Evolutionary conservation across 2,888 invertebrate genomes (phyloP).

Genomic region (Drosophila borealis): DNA sequence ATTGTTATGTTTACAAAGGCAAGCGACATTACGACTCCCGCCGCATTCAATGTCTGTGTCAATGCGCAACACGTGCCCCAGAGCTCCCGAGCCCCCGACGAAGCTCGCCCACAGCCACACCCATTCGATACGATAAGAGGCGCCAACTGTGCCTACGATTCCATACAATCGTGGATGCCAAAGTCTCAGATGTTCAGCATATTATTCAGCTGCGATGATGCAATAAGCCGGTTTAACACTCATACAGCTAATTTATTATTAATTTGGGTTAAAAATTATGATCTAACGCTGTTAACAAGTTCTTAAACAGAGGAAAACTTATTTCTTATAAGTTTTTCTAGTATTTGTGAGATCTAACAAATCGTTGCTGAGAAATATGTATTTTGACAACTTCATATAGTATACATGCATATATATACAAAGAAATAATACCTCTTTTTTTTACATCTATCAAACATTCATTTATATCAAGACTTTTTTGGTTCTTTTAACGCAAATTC

Average conservation of each 20-base stretch:
- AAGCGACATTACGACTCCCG: slow-evolving; percentile 14
- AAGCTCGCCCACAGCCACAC: slow-evolving; percentile 11
- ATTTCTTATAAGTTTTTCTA: not conserved
- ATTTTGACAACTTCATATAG: too few relatives aligned
- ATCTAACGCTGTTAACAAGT: slow-evolving; percentile 14
- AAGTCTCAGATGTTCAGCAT: not conserved
- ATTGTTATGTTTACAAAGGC: slow-evolving; percentile 35
- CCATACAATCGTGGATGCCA: not conserved
- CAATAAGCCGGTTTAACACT: slow-evolving; percentile 32
- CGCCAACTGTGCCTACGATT: slow-evolving; percentile 5
- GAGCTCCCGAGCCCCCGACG: not conserved
- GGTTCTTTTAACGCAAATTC: too few relatives aligned
- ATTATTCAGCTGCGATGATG: slow-evolving; percentile 40
- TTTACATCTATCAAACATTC: too few relatives aligned
- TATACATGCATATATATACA: too few relatives aligned
- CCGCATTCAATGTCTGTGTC: slow-evolving; percentile 17
- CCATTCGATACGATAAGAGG: slow-evolving; percentile 6
- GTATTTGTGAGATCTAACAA: not conserved
- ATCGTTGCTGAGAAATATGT: not conserved
- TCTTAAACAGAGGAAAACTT: not conserved
- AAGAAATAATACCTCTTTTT: too few relatives aligned
- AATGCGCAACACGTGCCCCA: slow-evolving; percentile 33
- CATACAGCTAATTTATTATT: slow-evolving; percentile 11
- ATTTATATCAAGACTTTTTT: too few relatives aligned
- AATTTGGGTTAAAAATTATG: slow-evolving; percentile 16